Conservation (phyloP, 2,113 vertebrate species). For the Trachemys scripta region DNA sequence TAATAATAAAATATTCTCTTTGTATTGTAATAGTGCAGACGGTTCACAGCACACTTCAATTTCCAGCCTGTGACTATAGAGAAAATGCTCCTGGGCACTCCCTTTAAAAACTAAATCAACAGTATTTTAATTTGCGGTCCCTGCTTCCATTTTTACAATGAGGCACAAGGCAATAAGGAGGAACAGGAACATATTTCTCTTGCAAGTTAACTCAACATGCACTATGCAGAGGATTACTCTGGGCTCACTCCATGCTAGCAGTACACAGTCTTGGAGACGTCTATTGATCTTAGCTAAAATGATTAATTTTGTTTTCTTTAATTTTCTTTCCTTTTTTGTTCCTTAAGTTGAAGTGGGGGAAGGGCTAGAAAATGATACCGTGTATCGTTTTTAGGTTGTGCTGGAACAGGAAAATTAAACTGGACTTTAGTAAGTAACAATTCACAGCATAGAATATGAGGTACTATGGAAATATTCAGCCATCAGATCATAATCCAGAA, state of each 20-base stretch:
- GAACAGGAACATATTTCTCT: constrained; percentile 76
- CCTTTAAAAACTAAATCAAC: constrained; percentile 78
- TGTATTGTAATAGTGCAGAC: constrained; percentile 38
- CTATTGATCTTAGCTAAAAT: constrained; percentile 80
- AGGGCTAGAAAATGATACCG: constrained; percentile 44
- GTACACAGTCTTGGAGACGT: constrained; percentile 76
- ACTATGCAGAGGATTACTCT: constrained; percentile 79
- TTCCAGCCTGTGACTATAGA: constrained; percentile 40
- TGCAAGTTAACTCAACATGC: constrained; percentile 82
- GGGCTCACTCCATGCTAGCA: constrained; percentile 75
- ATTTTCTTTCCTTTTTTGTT: constrained; percentile 84
- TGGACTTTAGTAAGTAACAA: not conserved
- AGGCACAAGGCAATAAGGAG: constrained; percentile 64
- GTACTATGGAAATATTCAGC: not conserved
- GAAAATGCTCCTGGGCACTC: constrained; percentile 69
- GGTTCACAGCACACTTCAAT: constrained; percentile 4
- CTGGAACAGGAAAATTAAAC: constrained; percentile 40
- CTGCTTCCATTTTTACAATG: constrained; percentile 66
- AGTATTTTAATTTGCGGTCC: constrained; percentile 81
- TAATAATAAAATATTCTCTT: constrained; percentile 68
- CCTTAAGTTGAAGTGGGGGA: constrained; percentile 59
- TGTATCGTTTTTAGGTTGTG: constrained; percentile 37
- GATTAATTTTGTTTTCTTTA: constrained; percentile 85
- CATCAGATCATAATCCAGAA: not conserved
- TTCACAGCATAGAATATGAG: not conserved